These are phyloP conservation scores for Aplysia californica DNA, from an alignment of 1,140 invertebrate species.

Conservation along the genomic window DNA sequence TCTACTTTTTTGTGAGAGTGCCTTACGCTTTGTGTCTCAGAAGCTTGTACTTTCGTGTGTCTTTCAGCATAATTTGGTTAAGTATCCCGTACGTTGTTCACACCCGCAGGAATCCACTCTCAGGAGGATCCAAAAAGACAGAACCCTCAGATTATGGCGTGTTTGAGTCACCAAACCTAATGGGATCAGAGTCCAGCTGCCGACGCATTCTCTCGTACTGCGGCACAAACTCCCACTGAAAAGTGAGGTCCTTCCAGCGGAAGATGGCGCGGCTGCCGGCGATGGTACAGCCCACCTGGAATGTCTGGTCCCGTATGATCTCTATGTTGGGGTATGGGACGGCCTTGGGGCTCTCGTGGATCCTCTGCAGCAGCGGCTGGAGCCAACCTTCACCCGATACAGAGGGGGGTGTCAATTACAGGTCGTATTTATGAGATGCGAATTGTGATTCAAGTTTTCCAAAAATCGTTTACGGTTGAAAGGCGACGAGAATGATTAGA, in stretches of 20 bases:
- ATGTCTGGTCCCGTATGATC: conserved; percentile 95
- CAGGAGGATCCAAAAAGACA: no score
- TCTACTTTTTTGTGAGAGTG: no score
- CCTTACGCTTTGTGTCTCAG: no score
- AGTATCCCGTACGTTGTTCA: no score
- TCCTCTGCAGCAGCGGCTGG: conserved; percentile 82
- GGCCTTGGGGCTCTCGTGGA: conserved; percentile 82
- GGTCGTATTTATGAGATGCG: no score
- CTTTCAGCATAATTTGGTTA: no score
- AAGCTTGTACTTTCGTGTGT: no score
- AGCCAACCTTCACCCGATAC: conserved; percentile 83
- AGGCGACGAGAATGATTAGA: no score
- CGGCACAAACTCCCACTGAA: conserved; percentile 74
- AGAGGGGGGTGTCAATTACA: neutral
- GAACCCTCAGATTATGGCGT: no score
- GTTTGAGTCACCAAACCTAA: neutral
- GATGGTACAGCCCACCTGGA: conserved; percentile 59
- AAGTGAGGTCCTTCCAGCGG: conserved; percentile 93
- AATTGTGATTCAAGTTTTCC: no score
- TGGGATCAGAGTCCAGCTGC: neutral
- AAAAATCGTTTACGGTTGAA: no score
- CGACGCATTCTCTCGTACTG: conserved; percentile 8
- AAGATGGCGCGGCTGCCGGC: conserved; percentile 56
- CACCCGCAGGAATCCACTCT: no score
- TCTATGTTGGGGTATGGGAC: conserved; percentile 92